Conservation (phyloP, 1,140 invertebrate species). For the Cydia splendana region DNA sequence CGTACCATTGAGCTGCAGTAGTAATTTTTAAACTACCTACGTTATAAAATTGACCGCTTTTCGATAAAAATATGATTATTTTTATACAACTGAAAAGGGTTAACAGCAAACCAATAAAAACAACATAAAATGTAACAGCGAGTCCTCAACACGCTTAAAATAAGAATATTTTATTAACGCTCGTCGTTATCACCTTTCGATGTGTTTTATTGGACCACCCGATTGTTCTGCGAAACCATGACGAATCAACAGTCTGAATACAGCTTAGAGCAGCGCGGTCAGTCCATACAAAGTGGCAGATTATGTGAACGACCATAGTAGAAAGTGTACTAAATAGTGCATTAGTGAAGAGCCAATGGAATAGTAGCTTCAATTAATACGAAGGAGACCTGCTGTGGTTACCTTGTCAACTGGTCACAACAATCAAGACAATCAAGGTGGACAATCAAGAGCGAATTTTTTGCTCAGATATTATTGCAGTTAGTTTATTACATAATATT, state of each 20-base stretch:
- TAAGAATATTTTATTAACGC: slow-evolving; percentile 24
- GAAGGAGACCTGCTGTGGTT: background rate
- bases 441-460: too few species aligned
- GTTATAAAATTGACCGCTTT: too few species aligned
- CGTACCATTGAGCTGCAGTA: too few species aligned
- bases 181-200: slow-evolving; percentile 18
- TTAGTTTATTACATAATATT: too few species aligned
- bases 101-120: background rate
- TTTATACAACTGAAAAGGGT: background rate
- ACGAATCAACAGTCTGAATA: slow-evolving; percentile 38
- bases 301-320: background rate
- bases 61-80: background rate
- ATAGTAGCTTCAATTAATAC: background rate
- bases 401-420: too few species aligned
- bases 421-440: too few species aligned
- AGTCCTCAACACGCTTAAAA: slow-evolving; percentile 19
- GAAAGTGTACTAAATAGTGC: background rate
- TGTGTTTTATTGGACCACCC: slow-evolving; percentile 44
- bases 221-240: slow-evolving; percentile 49
- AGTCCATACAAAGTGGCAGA: background rate
- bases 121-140: slow-evolving; percentile 18
- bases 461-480: too few species aligned
- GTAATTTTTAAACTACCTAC: too few species aligned
- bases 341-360: background rate
- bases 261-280: slow-evolving; percentile 1